Evolutionary conservation across 2,113 vertebrate genomes (phyloP).

Genomic region (Nesospiza acunhae): DNA sequence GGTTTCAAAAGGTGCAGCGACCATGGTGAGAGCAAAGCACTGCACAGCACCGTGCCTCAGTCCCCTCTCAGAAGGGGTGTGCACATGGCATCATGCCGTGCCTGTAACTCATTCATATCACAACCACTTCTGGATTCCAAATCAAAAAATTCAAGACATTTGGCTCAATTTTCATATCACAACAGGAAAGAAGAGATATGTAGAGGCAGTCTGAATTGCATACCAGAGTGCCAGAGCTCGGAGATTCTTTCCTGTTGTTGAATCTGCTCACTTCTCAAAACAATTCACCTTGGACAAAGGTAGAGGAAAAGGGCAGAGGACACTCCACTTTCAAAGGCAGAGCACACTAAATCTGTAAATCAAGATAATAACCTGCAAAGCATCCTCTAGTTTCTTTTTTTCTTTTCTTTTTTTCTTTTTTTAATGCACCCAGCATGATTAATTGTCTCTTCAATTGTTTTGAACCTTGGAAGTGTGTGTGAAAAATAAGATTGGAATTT

Average conservation of each 20-base stretch:
- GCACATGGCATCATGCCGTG: not conserved
- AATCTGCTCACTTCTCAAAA: not conserved
- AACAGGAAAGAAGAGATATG: not conserved
- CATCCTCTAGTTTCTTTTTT: not conserved
- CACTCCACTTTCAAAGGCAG: not conserved
- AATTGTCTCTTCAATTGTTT: not conserved
- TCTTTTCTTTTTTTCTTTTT: not conserved
- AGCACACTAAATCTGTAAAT: not conserved
- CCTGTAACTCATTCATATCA: not conserved
- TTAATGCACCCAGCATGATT: not conserved
- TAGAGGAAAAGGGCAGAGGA: not conserved
- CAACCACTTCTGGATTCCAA: not conserved
- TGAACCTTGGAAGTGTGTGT: not conserved
- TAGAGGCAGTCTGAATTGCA: not conserved
- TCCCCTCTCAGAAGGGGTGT: not conserved
- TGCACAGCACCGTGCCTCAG: fast-evolving
- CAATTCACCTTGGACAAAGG: not conserved
- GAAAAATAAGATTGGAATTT: not conserved
- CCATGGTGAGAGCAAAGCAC: not conserved
- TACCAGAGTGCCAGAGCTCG: not conserved
- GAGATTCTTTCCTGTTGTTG: not conserved
- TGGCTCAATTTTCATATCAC: not conserved
- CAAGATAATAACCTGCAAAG: not conserved
- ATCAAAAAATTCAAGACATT: not conserved
- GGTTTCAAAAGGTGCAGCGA: not conserved